phyloP scores from a whole-genome alignment of 2,888 invertebrate species.

The Drosophila acutilabella region DNA sequence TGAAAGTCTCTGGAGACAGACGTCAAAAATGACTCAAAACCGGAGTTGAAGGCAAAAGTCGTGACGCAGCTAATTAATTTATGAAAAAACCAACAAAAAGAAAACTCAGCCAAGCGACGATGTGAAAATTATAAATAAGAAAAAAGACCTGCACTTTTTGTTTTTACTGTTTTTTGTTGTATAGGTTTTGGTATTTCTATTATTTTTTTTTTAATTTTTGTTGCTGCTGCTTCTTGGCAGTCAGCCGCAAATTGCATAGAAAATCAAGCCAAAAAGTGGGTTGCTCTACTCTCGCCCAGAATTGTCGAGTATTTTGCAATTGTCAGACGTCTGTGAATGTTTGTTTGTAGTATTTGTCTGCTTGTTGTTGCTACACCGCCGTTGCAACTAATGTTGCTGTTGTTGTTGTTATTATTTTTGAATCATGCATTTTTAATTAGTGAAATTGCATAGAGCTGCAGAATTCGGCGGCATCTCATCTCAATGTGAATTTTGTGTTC shows the following conservation, averaged over 20 bases:
- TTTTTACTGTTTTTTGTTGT: slow-evolving; percentile 10
- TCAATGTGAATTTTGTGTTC: slow-evolving; percentile 61
- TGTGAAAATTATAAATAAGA: slow-evolving; percentile 49
- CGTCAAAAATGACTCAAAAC: slow-evolving; percentile 36
- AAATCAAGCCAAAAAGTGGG: slow-evolving; percentile 66
- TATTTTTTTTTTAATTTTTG: slow-evolving; percentile 11
- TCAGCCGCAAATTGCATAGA: slow-evolving; percentile 71
- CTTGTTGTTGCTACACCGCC: slow-evolving; percentile 7
- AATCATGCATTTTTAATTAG: slow-evolving; percentile 79
- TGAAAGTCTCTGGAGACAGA: slow-evolving; percentile 54
- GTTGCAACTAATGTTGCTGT: slow-evolving; percentile 21
- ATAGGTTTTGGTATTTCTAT: slow-evolving; percentile 34
- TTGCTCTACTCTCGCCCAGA: slow-evolving; percentile 74
- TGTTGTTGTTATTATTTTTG: slow-evolving; percentile 57
- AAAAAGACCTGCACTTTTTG: slow-evolving; percentile 42
- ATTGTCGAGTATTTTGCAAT: slow-evolving; percentile 61
- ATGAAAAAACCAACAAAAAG: slow-evolving; percentile 59
- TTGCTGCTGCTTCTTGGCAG: slow-evolving; percentile 59
- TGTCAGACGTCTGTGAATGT: slow-evolving; percentile 39
- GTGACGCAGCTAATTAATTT: slow-evolving; percentile 76
- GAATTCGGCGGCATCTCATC: slow-evolving; percentile 42
- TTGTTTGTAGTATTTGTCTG: slow-evolving; percentile 26
- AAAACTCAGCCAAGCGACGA: slow-evolving; percentile 58
- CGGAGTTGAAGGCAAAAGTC: slow-evolving; percentile 50
- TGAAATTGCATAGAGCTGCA: slow-evolving; percentile 65